Conservation (phyloP, 2,888 invertebrate species). For the Omphaloscelis lunosa region DNA sequence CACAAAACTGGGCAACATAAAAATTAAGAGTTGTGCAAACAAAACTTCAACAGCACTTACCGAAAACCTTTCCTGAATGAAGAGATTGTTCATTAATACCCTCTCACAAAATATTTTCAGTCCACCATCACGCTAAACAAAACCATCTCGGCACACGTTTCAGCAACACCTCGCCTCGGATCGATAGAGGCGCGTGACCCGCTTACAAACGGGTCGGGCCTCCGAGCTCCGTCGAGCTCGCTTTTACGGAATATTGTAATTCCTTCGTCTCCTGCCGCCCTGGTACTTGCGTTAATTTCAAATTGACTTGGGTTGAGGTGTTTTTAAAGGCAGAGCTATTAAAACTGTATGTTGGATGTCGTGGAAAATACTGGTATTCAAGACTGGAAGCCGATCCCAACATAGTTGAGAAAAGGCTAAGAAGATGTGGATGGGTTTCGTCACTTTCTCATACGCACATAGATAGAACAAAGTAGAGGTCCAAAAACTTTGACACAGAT, state of each 20-base stretch:
- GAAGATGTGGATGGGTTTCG: neutral
- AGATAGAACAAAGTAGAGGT: neutral
- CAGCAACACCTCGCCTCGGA: constrained; percentile 54
- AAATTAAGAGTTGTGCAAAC: neutral
- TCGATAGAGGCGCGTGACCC: constrained; percentile 71
- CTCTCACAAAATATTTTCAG: constrained; percentile 12
- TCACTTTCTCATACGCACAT: neutral
- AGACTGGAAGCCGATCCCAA: neutral
- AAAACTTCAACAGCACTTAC: neutral
- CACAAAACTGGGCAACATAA: neutral
- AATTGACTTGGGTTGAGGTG: constrained; percentile 15
- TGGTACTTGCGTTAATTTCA: constrained; percentile 57
- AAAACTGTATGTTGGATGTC: neutral
- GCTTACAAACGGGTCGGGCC: constrained; percentile 62
- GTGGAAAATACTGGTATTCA: neutral
- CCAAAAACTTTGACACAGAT: neutral
- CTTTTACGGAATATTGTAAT: constrained; percentile 58
- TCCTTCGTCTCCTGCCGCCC: constrained; percentile 57
- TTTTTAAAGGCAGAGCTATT: constrained; percentile 21
- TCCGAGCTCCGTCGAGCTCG: constrained; percentile 30
- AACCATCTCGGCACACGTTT: constrained; percentile 44
- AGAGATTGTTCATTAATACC: neutral
- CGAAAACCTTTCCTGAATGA: neutral
- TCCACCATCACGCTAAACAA: constrained; percentile 21
- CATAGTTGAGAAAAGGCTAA: neutral